A percentile compares a stretch with the other conserved stretches of the same genome.
Conservation (phyloP, 2,888 invertebrate genomes). For the Phorcus lineatus region DNA sequence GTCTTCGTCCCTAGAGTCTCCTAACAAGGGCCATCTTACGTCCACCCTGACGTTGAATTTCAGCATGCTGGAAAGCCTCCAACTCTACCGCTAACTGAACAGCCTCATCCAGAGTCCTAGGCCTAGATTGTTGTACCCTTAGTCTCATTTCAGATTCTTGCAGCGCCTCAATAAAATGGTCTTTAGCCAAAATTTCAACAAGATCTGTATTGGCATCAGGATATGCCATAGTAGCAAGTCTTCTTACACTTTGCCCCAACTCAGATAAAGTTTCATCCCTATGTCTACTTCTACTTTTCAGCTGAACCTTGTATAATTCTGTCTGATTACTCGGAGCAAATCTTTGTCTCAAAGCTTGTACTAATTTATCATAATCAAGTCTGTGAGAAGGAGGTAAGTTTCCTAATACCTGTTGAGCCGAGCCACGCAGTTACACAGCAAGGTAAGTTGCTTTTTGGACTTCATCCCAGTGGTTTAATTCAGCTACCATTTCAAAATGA, state of each 20-base stretch:
- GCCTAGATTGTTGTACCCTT: neutral
- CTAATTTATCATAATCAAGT: no score
- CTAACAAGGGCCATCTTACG: neutral
- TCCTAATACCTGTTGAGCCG: no score
- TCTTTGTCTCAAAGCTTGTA: no score
- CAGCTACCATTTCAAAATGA: no score
- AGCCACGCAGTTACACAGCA: no score
- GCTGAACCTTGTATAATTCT: no score
- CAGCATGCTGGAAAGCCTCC: neutral
- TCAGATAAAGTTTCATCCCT: neutral
- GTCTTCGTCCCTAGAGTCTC: neutral
- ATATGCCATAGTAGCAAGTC: neutral
- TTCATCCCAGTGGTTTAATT: no score
- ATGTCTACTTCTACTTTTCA: neutral
- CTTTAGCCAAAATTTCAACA: neutral
- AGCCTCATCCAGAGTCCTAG: neutral
- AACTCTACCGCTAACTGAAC: slow-evolving; percentile 11
- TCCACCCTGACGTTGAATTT: neutral
- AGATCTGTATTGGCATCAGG: neutral
- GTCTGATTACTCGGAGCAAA: no score
- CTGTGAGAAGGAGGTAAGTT: no score
- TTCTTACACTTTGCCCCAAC: neutral
- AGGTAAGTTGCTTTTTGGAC: no score
- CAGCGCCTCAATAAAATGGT: neutral
- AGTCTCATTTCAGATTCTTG: neutral